Base-by-base conservation (phyloP, 2,888 invertebrate species). In the Tachina lurida region DNA sequence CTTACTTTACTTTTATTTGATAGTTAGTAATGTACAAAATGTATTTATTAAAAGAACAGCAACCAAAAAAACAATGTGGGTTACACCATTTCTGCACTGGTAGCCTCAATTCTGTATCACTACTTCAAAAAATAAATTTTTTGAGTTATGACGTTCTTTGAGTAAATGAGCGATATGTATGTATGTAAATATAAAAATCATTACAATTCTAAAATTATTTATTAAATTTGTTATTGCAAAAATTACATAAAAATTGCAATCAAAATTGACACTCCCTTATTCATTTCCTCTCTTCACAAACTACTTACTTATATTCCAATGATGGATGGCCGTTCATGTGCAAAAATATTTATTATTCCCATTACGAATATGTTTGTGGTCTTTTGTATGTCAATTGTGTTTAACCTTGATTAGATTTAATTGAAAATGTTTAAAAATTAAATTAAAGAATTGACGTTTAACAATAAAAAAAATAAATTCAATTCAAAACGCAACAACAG, bases 381-480 rank as follows among this genome's bases (percentile, higher is more conserved):
- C 41, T 63, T 71, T 60, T 80, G 49, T 78, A 73, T 62, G 74
- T 83, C 76, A 83, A 76, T 83, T 76, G 17, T 39, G 12, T 73
- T 86, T 80, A 86, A 83, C 86, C 79, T 83, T 86, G 83, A 86
- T 74, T 83, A 80, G 76, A 86, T 83, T 83, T 86, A 83, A 86
- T 80, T 83, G 83, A 76, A 73, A 79, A 76, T 73, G 73, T 86
- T 67, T 76, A 71, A 76, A 80, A 86, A 86, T 73, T 71, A 76
- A 86, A 80, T 83, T 73, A 83, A 83, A 76, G 79, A 86, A 86
- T 78, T 82, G 75, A 71, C 70, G 74, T 81, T 85, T 77, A 74
- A 82, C 73, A 63, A 75, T 54, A 78, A 75, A 31, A 75, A 31
- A 60, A 45, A 19, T 60, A 62, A 78, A 78, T 78, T 70, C 10